Conservation (phyloP, 2,888 invertebrate species). For the Schizaphis graminum region DNA sequence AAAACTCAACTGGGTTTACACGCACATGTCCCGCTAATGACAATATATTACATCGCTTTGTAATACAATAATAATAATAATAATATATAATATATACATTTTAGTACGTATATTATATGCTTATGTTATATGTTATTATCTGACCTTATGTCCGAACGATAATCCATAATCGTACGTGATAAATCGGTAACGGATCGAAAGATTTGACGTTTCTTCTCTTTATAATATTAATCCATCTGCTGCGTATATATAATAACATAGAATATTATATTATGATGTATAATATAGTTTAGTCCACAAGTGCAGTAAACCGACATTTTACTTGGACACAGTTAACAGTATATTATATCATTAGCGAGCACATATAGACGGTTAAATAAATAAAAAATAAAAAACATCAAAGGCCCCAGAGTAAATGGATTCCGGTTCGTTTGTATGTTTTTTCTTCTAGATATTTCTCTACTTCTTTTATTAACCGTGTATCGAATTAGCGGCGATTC, state of each 20-base stretch:
- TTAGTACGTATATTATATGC: neutral
- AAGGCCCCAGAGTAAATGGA: slow-evolving; percentile 44
- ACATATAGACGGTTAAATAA: slow-evolving; percentile 45
- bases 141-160: neutral
- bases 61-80: neutral
- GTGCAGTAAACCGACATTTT: neutral
- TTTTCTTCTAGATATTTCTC: slow-evolving; percentile 10
- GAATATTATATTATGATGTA: neutral
- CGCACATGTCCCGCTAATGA: neutral
- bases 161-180: slow-evolving; percentile 8
- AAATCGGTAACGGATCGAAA: neutral
- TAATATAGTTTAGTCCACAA: neutral
- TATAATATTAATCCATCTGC: neutral
- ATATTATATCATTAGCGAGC: slow-evolving; percentile 40
- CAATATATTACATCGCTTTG: neutral
- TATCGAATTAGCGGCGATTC: slow-evolving; percentile 49
- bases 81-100: neutral
- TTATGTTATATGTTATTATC: neutral
- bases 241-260: neutral
- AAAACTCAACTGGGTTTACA: slow-evolving; percentile 40
- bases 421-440: slow-evolving; percentile 2
- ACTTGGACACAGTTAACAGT: slow-evolving; percentile 10
- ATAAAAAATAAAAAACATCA: slow-evolving; percentile 58
- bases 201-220: neutral
- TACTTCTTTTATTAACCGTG: slow-evolving; percentile 9